phyloP scores from a whole-genome alignment of 2,113 vertebrate genomes.

The Ariopsis seemanni region DNA sequence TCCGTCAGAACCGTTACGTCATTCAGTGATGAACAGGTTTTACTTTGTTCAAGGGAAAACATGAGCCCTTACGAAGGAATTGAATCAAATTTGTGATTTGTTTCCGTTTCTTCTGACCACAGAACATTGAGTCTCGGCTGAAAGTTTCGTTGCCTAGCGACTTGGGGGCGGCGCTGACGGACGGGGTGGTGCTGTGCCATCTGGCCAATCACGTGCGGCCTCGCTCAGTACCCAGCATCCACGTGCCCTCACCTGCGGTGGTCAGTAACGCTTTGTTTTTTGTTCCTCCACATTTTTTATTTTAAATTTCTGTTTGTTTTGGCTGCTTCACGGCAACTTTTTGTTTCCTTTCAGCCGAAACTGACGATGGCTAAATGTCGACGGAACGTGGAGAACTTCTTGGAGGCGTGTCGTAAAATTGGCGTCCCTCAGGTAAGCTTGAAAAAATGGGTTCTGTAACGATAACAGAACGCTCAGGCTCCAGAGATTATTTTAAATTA shows the following conservation, averaged over 20 bases:
- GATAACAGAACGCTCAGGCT: not conserved
- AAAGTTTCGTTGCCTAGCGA: slow-evolving; percentile 91
- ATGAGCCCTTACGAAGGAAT: too few relatives aligned
- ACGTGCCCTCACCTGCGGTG: slow-evolving; percentile 95
- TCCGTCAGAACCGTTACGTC: too few relatives aligned
- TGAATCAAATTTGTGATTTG: not conserved
- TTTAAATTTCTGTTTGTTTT: too few relatives aligned
- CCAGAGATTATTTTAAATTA: not conserved
- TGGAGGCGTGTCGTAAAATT: slow-evolving; percentile 94
- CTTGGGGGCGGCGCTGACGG: slow-evolving; percentile 89
- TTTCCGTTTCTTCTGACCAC: slow-evolving; percentile 10
- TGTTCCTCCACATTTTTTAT: not conserved
- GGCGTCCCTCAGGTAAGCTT: slow-evolving; percentile 91
- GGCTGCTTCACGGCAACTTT: not conserved
- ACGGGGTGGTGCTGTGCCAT: slow-evolving; percentile 96
- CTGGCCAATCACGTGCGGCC: slow-evolving; percentile 95
- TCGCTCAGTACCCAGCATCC: slow-evolving; percentile 94
- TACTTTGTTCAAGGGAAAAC: too few relatives aligned
- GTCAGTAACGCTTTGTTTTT: slow-evolving; percentile 58
- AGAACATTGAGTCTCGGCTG: slow-evolving; percentile 93
- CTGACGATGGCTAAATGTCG: slow-evolving; percentile 99
- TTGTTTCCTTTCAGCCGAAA: slow-evolving; percentile 80
- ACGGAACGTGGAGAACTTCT: slow-evolving; percentile 95
- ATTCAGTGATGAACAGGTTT: too few relatives aligned
- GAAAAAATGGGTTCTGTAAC: not conserved